Percentiles rank a stretch among this genome's conserved stretches.
Conservation (phyloP, 2,113 vertebrate species). For the Psilopsiagon aymara region DNA sequence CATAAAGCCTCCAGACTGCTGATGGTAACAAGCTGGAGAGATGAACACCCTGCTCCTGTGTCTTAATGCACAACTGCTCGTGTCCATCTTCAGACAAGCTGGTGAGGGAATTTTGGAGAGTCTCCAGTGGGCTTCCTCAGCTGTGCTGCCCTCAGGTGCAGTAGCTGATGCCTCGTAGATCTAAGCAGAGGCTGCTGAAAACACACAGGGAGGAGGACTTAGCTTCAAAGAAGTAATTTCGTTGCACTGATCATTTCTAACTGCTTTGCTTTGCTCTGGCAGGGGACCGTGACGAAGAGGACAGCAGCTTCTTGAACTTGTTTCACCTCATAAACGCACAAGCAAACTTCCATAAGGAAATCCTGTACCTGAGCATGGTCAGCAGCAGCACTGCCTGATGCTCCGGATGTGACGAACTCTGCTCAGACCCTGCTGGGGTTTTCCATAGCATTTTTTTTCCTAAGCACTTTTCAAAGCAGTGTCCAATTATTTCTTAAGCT, state of each 20-base stretch:
- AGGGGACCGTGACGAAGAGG: slow-evolving; percentile 73
- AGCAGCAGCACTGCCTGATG: neutral
- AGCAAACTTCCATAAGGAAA: slow-evolving; percentile 87
- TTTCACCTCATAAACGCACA: slow-evolving; percentile 85
- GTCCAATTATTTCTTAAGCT: neutral
- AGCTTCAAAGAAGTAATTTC: neutral
- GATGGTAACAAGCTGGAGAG: neutral
- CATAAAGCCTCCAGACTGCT: neutral
- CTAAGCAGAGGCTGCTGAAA: neutral
- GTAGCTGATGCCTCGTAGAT: neutral
- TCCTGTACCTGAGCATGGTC: slow-evolving; percentile 76
- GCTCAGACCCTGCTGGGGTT: neutral
- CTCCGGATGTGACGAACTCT: neutral
- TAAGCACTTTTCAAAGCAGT: neutral
- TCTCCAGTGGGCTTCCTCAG: neutral
- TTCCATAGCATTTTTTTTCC: neutral
- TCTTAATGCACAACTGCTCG: neutral
- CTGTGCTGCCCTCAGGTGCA: neutral
- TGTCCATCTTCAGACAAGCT: neutral
- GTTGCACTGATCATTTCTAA: neutral
- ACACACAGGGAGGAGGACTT: neutral
- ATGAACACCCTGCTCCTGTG: neutral
- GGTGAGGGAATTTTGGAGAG: neutral
- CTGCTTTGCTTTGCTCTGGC: neutral
- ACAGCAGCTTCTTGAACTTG: slow-evolving; percentile 78